Evolutionary conservation across 2,888 invertebrate genomes (phyloP).

Genomic region (Bimastos eiseni): DNA sequence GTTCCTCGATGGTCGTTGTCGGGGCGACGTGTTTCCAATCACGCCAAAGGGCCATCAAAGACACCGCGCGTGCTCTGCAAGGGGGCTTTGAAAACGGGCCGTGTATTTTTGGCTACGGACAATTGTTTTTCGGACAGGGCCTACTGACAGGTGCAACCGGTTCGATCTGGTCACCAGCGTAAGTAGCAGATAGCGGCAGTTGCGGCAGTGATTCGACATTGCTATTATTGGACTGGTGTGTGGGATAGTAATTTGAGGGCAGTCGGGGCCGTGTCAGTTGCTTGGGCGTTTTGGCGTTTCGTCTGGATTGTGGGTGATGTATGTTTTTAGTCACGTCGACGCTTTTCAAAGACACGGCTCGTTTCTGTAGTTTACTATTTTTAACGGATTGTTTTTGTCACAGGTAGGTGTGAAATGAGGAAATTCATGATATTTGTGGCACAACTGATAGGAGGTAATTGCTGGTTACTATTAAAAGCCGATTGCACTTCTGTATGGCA

Average conservation of each 20-base stretch:
- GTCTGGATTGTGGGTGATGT: background rate
- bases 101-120: background rate
- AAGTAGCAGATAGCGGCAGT: background rate
- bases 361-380: background rate
- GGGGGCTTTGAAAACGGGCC: background rate
- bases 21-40: slow-evolving; percentile 21
- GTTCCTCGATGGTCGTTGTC: background rate
- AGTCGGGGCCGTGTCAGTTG: background rate
- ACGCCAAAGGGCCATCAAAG: background rate
- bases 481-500: background rate
- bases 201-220: background rate
- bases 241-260: background rate
- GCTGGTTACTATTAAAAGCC: background rate
- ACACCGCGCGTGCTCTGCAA: background rate
- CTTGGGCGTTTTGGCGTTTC: background rate
- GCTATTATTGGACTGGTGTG: background rate
- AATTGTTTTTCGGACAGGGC: background rate
- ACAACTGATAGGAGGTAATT: background rate
- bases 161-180: background rate
- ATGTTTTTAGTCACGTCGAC: background rate
- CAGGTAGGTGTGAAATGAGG: background rate
- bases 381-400: background rate
- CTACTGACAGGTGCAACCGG: background rate
- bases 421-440: background rate
- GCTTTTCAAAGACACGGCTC: background rate